Evolutionary conservation across 2,888 invertebrate genomes (phyloP).

Genomic region (Lasioglossum calceatum): DNA sequence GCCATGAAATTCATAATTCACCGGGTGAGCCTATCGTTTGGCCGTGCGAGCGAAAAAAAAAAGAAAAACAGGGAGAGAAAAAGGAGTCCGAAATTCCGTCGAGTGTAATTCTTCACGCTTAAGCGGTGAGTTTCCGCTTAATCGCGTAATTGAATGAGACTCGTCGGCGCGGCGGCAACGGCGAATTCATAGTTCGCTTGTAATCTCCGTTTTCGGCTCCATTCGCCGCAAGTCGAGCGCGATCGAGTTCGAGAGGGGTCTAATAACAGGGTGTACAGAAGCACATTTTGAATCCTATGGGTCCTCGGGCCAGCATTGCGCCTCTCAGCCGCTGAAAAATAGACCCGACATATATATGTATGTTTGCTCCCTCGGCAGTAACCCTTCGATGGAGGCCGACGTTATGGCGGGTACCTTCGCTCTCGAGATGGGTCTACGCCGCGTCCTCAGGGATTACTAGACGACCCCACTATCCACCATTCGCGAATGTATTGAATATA

Average conservation of each 20-base stretch:
- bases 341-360: constrained; percentile 64
- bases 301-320: constrained; percentile 54
- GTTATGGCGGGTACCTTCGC: constrained; percentile 74
- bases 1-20: constrained; percentile 41
- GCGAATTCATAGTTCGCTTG: constrained; percentile 44
- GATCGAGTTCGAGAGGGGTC: constrained; percentile 39
- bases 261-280: constrained; percentile 53
- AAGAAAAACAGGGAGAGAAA: not conserved
- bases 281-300: constrained; percentile 45
- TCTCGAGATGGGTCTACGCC: constrained; percentile 65
- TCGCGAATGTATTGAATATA: constrained; percentile 83
- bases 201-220: constrained; percentile 39
- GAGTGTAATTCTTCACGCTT: constrained; percentile 8
- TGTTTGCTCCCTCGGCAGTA: constrained; percentile 68
- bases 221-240: constrained; percentile 50
- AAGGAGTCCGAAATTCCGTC: constrained; percentile 8
- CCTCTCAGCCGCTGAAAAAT: constrained; percentile 71
- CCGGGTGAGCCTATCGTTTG: constrained; percentile 27
- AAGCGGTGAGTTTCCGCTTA: constrained; percentile 41
- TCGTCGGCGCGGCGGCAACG: constrained; percentile 17
- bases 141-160: constrained; percentile 51
- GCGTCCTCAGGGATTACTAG: constrained; percentile 81
- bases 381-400: constrained; percentile 78
- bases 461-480: constrained; percentile 70
- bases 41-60: not conserved